These are phyloP conservation scores for Chirona hameri DNA, from an alignment of 2,888 invertebrate species.

Conservation along the genomic window DNA sequence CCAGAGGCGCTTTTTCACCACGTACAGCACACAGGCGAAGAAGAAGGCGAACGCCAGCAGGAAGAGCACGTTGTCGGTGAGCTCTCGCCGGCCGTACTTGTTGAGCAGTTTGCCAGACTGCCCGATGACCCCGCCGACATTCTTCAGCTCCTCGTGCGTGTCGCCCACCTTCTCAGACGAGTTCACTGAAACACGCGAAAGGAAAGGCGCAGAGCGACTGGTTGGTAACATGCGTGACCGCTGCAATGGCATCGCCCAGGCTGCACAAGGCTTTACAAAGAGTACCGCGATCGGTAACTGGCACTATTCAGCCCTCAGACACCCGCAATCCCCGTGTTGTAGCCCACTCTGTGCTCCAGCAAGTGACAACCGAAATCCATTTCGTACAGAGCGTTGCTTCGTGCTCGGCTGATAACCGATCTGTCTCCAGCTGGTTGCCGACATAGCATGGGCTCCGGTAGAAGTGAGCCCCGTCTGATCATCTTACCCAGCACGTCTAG, in stretches of 20 bases:
- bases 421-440: no score
- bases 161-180: conserved; percentile 43
- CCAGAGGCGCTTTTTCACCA: conserved; percentile 51
- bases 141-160: conserved; percentile 48
- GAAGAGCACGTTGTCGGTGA: conserved; percentile 55
- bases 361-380: no score
- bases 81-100: conserved; percentile 55
- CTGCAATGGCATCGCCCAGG: background rate
- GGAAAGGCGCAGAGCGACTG: conserved; percentile 39
- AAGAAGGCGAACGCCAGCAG: conserved; percentile 48
- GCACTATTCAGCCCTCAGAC: no score
- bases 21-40: conserved; percentile 52
- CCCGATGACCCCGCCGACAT: conserved; percentile 51
- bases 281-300: conserved; percentile 29
- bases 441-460: no score
- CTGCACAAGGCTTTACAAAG: no score
- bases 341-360: no score
- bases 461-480: no score
- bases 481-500: conserved; percentile 66
- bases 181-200: background rate
- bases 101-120: conserved; percentile 53
- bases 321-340: no score
- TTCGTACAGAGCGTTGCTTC: no score
- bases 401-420: no score
- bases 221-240: conserved; percentile 39